Evolutionary conservation across 2,797 vertebrate genomes (phyloP), one percentile per base, ranked within the genome.

Genomic region (Melanogrammus aeglefinus): DNA sequence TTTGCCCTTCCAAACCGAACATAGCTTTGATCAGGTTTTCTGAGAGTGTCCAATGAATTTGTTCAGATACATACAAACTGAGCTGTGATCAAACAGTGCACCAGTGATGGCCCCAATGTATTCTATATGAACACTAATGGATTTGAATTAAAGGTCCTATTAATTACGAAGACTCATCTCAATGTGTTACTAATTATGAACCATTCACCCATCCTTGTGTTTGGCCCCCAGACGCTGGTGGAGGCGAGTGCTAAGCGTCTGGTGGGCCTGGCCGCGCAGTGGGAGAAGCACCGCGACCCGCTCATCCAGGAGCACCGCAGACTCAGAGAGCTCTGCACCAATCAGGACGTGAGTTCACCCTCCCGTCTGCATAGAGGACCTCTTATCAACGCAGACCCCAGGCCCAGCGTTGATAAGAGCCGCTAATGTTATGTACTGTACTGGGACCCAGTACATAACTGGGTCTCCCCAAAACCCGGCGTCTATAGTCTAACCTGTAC

Each of bases 271-370:
- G 95, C 95, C 0, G 88, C 94, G 35, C 96, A 98, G 85, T 98
- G 97, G 97, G 97, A 98, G 86, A 96, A 96, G 79, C 97, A 96
- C 84, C 92, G 96, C 0, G 94, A 95, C 1, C 96, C 96, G 0
- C 95, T 98, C 39, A 92, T 97, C 1, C 92, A 96, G 0, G 94
- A 98, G 76, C 95, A 94, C 79, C 94, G 95, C 38, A 89, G 93
- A 10, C 96, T 98, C 9, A 96, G 95, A 27, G 95, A 94, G 75
- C 94, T 96, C 18, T 95, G 94, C 71, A 94, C 95, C 86, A 93
- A 90, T 76, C 94, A 94, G 31, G 96, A 97, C 86, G 97, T 97
- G 88, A 82, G 81, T 27, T 31, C 2, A 14, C 63, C 10, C 63
- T 27, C 63, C n/a, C 2, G 18, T 51, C 47, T 18, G 21, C 57